Base-by-base conservation (phyloP, 2,797 vertebrate genomes). In the Pteronotus mesoamericanus region DNA sequence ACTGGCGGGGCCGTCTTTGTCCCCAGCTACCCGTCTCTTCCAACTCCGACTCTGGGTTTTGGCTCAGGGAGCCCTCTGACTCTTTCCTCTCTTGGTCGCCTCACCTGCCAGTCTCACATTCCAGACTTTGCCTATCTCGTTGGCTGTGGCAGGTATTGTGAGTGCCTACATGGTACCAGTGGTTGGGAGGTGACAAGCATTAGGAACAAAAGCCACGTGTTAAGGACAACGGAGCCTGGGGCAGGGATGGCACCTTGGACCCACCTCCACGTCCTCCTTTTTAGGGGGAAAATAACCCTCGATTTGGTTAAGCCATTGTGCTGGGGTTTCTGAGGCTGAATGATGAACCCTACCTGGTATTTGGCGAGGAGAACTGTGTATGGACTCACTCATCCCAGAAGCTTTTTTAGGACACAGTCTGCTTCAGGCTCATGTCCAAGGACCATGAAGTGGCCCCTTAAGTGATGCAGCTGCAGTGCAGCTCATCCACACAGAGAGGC, bases 81-180 rank as follows among this genome's bases (percentile, higher is more conserved):
- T 37, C 18, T 69, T 53, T 77, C 29, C 26, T 83, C 11, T 86
- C 51, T 55, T 29, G 48, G 24, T 68, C 21, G 14, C 9, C 14
- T 88, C 21, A n/a, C 18, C 18, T 11, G 12, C n/a, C 34, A 86
- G 66, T 42, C 16, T 80, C 7, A 42, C 37, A 32, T 24, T 19
- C 80, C 24, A 42, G 46, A 37, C n/a, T 6, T 21, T 14, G 19
- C 4, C 24, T n/a, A 11, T 57, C 26, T 79, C 18, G 21, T 16
- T 55, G 80, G 37, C 53, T 2, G 26, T 89, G 72, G n/a, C 26
- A 57, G 78, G 37, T 10, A 21, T 21, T 55, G 12, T 18, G 34
- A n/a, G 26, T 2, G 5, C 24, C 5, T 24, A 2, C 46, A 32
- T 9, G 2, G 39, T 7, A 18, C 34, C 26, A 2, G 8, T 4